Evolutionary conservation across 2,113 vertebrate genomes (phyloP), one percentile per base, ranked within the genome.

Genomic region (Myotis brandtii): DNA sequence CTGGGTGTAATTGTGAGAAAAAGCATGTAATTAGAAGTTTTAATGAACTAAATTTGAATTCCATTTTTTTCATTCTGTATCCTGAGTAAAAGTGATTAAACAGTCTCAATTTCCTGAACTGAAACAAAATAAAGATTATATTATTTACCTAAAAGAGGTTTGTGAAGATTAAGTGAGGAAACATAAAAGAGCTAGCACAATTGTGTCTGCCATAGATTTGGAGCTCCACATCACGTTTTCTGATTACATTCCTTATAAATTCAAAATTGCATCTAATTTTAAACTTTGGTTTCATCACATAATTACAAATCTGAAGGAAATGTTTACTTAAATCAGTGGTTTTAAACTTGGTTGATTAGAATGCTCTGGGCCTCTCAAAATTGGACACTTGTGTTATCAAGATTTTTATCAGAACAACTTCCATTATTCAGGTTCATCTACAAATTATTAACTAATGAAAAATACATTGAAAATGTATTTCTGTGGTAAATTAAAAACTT

Each of bases 31-130:
- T 89, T 92, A 92, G 64, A 79, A 87, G 32, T 43, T 37, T 93
- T 88, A 88, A 54, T 81, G 34, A 92, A 43, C 64, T 72, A 59
- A 94, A 59, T 93, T 81, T 92, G 43, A 94, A 72, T 95, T 27
- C 1, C 46, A 10, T 48, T 89, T 93, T 48, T 76, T 21, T 91
- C 6, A 75, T 82, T 76, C 93, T 73, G 40, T 56, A 59, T 79
- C 32, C 12, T 9, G 32, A 88, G 21, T 88, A 89, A 94, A 93
- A 81, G 17, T 85, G 70, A 85, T 72, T 92, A 96, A 91, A 1
- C 14, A 91, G 34, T 88, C 64, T 94, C 18, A 46, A n/a, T 96
- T 89, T 95, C 21, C 52, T 83, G 54, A 89, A 43, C 3, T 76
- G 66, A 95, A 93, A 75, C 37, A 92, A 91, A 83, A 77, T 43